Base-by-base conservation (phyloP, 2,888 invertebrate genomes). In the Heterodera filipjevi region DNA sequence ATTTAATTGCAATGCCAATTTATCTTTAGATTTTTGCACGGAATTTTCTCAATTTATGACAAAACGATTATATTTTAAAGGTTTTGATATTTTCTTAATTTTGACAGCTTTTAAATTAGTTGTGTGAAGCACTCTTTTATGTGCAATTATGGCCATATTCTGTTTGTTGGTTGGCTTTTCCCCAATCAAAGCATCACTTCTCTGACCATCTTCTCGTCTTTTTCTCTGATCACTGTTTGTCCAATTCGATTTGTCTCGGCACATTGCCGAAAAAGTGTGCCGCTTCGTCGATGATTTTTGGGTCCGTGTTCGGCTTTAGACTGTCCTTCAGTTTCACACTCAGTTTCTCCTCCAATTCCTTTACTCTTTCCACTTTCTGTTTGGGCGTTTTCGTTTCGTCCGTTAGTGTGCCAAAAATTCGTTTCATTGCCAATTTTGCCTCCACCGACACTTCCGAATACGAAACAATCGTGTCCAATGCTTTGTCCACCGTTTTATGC, bases 401-500 rank as follows among this genome's bases (percentile, higher is more conserved):
- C 32, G 39, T 44, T n/a, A 70, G 39, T 30, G 39, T 44, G 71
- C 32, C 71, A 12, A n/a, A 44, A 70, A 70, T 39, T 27, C 32
- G 39, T 70, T 32, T 44, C 71, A 70, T 70, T n/a, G 71, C 35
- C 71, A 70, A 10, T 22, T 39, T 70, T 10, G 71, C 59, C 33
- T 59, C 75, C 10, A 75, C 5, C 46, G 59, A 49, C 30, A 75
- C 59, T 68, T 75, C 64, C 32, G 35, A 64, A 32, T 75, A 59
- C 27, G 59, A 27, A 27, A 59, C 27, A 12, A 59, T 59, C 27
- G n/a, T 59, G 27, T 59, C 59, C 59, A 59, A 27, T 16, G 73
- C 59, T 46, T 68, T 71, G 10, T 32, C 22, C 53, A 64, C 33
- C 32, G 35, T 49, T 53, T 71, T 73, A 6, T 27, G n/a, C 27